phyloP scores from a whole-genome alignment of 2,888 invertebrate genomes.

The Pollenia griseotomentosa region DNA sequence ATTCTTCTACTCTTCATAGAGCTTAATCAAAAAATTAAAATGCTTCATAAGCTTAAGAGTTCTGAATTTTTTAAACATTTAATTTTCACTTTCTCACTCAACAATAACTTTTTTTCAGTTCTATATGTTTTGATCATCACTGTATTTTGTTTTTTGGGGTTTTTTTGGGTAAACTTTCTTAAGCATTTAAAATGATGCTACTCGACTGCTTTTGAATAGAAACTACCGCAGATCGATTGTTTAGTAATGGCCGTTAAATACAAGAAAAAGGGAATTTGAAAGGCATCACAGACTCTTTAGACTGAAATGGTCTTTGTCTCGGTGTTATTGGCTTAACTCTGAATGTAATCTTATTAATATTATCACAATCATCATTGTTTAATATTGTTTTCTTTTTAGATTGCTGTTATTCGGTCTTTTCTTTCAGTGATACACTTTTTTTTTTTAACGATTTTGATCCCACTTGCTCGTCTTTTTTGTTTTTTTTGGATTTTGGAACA shows the following conservation, averaged over 20 bases:
- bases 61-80: too few relatives aligned
- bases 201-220: conserved; percentile 38
- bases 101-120: too few relatives aligned
- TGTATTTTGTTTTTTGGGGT: conserved; percentile 8
- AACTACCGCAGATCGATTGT: conserved; percentile 45
- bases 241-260: conserved; percentile 27
- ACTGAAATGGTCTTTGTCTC: conserved; percentile 29
- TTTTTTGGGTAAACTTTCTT: conserved; percentile 24
- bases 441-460: conserved; percentile 45
- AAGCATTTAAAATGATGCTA: conserved; percentile 47
- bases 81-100: too few relatives aligned
- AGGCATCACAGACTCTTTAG: conserved; percentile 24
- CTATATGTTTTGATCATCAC: background rate
- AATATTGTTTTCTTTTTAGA: background rate
- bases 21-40: too few relatives aligned
- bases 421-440: conserved; percentile 31
- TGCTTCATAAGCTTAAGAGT: too few relatives aligned
- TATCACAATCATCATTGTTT: conserved; percentile 17
- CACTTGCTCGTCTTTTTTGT: background rate
- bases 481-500: background rate
- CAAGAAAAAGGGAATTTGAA: conserved; percentile 41
- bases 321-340: background rate
- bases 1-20: too few relatives aligned
- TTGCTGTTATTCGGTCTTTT: conserved; percentile 8
- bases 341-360: conserved; percentile 4